Evolutionary conservation across 2,888 invertebrate genomes (phyloP).

Genomic region (Tigriopus californicus): DNA sequence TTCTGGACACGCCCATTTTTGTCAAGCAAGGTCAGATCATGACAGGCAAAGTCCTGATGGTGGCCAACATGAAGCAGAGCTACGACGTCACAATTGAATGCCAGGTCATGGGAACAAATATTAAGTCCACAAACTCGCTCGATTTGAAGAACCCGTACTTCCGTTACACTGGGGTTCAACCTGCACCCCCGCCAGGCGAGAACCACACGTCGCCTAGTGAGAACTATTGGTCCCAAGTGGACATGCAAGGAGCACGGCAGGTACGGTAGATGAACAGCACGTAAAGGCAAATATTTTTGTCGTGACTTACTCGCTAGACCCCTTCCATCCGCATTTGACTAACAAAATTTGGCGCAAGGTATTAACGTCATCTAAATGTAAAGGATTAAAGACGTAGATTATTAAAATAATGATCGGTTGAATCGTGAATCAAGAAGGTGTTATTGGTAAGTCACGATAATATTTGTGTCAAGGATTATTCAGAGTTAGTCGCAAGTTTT

Average conservation of each 20-base stretch:
- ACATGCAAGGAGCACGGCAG: slow-evolving; percentile 37
- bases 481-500: no score
- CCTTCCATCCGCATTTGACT: no score
- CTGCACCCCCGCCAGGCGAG: slow-evolving; percentile 76
- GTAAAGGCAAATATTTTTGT: no score
- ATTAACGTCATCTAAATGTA: no score
- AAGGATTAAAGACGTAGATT: no score
- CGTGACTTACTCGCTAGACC: no score
- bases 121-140: slow-evolving; percentile 66
- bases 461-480: no score
- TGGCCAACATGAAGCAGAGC: slow-evolving; percentile 88
- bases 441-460: no score
- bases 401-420: no score
- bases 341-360: no score
- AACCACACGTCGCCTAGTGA: slow-evolving; percentile 82
- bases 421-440: no score
- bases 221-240: slow-evolving; percentile 68
- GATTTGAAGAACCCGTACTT: slow-evolving; percentile 98
- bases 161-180: slow-evolving; percentile 80
- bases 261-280: slow-evolving; percentile 38
- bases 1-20: slow-evolving; percentile 79
- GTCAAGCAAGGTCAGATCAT: slow-evolving; percentile 82
- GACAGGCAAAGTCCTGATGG: slow-evolving; percentile 58
- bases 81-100: slow-evolving; percentile 95
- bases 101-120: slow-evolving; percentile 19